These are phyloP conservation scores for Drepanosiphum platanoidis DNA, from an alignment of 2,888 invertebrate genomes.

Conservation along the genomic window DNA sequence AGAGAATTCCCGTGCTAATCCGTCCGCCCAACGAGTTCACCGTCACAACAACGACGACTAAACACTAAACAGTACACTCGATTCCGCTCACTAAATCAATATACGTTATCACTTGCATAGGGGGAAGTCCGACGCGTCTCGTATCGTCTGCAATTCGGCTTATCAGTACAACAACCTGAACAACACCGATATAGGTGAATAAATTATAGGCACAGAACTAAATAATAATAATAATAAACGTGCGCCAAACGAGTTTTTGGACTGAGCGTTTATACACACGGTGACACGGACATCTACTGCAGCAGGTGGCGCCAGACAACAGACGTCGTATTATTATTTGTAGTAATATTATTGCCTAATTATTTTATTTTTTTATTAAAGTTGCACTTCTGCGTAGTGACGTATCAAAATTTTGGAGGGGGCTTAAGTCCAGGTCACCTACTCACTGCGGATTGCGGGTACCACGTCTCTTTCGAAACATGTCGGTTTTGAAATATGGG, in stretches of 20 bases:
- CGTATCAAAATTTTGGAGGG: too few species aligned
- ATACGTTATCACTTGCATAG: conserved; percentile 57
- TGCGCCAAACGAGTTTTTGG: not conserved
- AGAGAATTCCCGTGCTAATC: too few species aligned
- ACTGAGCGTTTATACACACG: not conserved
- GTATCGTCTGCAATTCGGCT: not conserved
- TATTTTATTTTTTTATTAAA: too few species aligned
- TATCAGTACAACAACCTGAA: not conserved
- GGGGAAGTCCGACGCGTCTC: conserved; percentile 18
- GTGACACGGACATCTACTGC: conserved; percentile 24
- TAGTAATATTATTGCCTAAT: too few species aligned
- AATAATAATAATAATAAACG: not conserved
- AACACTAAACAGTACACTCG: not conserved
- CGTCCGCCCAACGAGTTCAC: not conserved
- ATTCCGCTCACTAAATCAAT: not conserved
- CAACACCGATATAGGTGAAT: too few species aligned
- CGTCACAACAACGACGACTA: not conserved
- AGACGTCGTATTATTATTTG: not conserved
- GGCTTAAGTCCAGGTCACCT: too few species aligned
- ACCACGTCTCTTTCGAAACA: too few species aligned
- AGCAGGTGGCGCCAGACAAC: conserved; percentile 50
- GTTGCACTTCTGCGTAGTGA: too few species aligned
- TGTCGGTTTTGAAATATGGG: too few species aligned
- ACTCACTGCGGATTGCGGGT: too few species aligned
- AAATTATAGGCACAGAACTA: not conserved